Evolutionary conservation across 30 jellyfish, hydroid and myxozoan species (phyloP).

Genomic region (Nemopilema nomurai): DNA sequence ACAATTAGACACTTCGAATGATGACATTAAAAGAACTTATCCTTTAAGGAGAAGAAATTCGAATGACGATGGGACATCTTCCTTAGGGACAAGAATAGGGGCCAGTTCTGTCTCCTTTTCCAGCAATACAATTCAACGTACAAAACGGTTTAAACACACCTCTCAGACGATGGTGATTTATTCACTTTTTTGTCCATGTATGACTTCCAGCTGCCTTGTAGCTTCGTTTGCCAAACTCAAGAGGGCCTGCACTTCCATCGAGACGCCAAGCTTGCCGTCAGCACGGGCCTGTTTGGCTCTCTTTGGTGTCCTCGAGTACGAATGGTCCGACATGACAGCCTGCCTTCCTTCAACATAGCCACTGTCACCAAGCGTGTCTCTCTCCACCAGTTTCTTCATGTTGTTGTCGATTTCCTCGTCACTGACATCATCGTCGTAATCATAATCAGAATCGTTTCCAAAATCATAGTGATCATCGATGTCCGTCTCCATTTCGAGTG

Average conservation of each 20-base stretch:
- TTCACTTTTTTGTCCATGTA: conserved; percentile 10
- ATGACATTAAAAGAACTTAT: no score
- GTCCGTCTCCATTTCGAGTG: conserved; percentile 40
- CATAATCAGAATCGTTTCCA: conserved; percentile 79
- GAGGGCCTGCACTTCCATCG: conserved; percentile 38
- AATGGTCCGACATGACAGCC: conserved; percentile 78
- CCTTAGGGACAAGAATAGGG: no score
- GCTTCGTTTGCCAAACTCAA: conserved; percentile 96
- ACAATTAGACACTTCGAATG: no score
- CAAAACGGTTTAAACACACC: not conserved
- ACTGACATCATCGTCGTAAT: conserved; percentile 80
- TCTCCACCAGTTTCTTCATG: conserved; percentile 80
- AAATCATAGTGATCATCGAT: conserved; percentile 73
- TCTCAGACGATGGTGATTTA: not conserved
- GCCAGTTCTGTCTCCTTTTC: not conserved
- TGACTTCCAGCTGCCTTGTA: conserved; percentile 79
- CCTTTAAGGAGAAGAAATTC: no score
- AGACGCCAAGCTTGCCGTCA: conserved; percentile 24
- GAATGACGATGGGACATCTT: no score
- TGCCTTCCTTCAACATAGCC: conserved; percentile 82
- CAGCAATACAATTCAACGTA: not conserved
- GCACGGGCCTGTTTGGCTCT: conserved; percentile 39
- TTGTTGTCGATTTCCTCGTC: conserved; percentile 88
- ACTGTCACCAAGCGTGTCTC: conserved; percentile 86
- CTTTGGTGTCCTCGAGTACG: conserved; percentile 78